A percentile compares a stretch with the other conserved stretches of the same genome.
Conservation (phyloP, 1,140 invertebrate species). For the Atta colombica region DNA sequence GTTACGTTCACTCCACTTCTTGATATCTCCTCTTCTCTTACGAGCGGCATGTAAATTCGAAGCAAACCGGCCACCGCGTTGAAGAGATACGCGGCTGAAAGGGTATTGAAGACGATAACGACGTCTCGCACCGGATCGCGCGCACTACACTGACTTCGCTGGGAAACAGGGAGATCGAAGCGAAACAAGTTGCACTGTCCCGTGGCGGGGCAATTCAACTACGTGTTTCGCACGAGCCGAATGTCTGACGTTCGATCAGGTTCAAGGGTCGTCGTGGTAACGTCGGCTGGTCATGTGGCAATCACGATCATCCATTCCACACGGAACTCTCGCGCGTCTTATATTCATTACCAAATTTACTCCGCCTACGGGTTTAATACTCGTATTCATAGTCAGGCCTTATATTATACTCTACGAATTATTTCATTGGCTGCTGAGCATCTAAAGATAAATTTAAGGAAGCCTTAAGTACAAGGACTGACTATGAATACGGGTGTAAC, state of each 20-base stretch:
- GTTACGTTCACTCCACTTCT: slow-evolving; percentile 11
- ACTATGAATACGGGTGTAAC: too few relatives aligned
- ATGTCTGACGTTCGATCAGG: slow-evolving; percentile 65
- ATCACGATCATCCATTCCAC: neutral
- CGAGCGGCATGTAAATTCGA: neutral
- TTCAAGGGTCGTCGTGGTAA: slow-evolving; percentile 79
- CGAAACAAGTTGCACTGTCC: neutral
- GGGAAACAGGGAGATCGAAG: neutral
- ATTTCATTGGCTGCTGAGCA: too few relatives aligned
- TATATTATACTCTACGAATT: too few relatives aligned
- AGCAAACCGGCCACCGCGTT: neutral
- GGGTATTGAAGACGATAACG: neutral
- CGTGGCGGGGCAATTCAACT: neutral
- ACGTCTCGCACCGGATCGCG: neutral
- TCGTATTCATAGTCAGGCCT: too few relatives aligned
- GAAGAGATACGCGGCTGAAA: neutral
- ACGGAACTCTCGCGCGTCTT: neutral
- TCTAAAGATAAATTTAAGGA: too few relatives aligned
- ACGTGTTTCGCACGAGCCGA: slow-evolving; percentile 62
- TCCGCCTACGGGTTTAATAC: too few relatives aligned
- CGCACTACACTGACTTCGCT: slow-evolving; percentile 2
- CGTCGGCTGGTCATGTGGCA: neutral
- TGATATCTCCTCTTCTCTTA: neutral
- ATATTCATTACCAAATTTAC: neutral
- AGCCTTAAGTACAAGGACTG: too few relatives aligned